A percentile compares a stretch with the other conserved stretches of the same genome.
Conservation (phyloP, 2,113 vertebrate genomes). For the Narcine bancroftii region DNA sequence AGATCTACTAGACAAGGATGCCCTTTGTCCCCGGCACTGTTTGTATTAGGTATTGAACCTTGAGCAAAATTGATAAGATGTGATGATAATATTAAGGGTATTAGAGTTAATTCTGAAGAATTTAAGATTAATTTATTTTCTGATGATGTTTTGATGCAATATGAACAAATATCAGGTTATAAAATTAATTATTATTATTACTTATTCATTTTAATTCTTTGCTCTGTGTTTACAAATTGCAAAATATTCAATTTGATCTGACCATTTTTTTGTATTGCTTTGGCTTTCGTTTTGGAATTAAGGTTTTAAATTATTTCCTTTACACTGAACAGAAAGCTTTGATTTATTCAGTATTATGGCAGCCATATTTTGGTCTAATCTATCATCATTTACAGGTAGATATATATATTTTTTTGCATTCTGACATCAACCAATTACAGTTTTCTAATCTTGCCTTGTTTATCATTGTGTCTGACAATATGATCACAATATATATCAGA, state of each 20-base stretch:
- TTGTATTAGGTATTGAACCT: too few relatives aligned
- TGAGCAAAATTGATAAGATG: too few relatives aligned
- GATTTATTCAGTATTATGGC: not conserved
- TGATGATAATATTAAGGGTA: too few relatives aligned
- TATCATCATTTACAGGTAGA: not conserved
- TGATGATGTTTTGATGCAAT: too few relatives aligned
- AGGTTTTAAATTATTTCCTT: not conserved
- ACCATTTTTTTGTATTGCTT: not conserved
- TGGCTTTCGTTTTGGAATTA: not conserved
- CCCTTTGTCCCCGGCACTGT: too few relatives aligned
- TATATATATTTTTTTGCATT: not conserved
- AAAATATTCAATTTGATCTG: not conserved
- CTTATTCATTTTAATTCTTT: not conserved
- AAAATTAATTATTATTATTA: too few relatives aligned
- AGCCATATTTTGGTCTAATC: not conserved
- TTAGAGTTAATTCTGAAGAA: too few relatives aligned
- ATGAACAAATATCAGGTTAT: too few relatives aligned
- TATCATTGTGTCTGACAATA: conserved; percentile 4
- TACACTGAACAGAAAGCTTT: not conserved
- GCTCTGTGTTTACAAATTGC: not conserved
- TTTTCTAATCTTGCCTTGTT: not conserved
- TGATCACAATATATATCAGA: not conserved
- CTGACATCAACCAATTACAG: not conserved
- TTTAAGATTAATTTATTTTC: too few relatives aligned
- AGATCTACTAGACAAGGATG: too few relatives aligned